phyloP scores from a whole-genome alignment of 2,113 vertebrate species.

The Hymenochirus boettgeri region DNA sequence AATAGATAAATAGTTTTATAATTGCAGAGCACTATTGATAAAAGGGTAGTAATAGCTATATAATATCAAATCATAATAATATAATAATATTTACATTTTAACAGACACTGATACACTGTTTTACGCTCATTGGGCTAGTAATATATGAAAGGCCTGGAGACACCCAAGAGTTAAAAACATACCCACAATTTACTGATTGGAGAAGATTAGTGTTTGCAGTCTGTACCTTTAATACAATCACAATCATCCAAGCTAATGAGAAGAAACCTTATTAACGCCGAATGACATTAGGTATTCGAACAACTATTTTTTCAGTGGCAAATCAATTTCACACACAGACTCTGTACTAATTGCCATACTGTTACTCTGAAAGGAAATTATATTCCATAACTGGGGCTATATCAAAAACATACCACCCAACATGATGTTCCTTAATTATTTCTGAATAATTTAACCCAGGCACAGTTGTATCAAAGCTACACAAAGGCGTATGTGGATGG shows the following conservation, averaged over 20 bases:
- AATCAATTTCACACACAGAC: constrained; percentile 43
- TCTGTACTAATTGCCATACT: constrained; percentile 37
- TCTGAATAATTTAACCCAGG: constrained; percentile 41
- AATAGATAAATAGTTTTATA: too few species aligned
- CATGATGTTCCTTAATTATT: constrained; percentile 39
- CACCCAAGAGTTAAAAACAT: too few species aligned
- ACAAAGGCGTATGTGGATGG: constrained; percentile 23
- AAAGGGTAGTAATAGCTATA: too few species aligned
- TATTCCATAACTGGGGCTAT: constrained; percentile 38
- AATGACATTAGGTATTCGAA: constrained; percentile 35
- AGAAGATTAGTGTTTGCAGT: neutral
- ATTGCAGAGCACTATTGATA: too few species aligned
- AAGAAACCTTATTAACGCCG: constrained; percentile 37
- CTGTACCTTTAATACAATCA: constrained; percentile 26
- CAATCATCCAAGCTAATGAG: constrained; percentile 27
- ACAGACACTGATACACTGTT: too few species aligned
- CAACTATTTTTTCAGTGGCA: constrained; percentile 35
- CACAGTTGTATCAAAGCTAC: constrained; percentile 34
- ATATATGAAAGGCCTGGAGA: too few species aligned
- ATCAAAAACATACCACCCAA: constrained; percentile 39
- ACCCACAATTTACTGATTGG: too few species aligned
- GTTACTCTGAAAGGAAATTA: constrained; percentile 39
- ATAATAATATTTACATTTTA: too few species aligned
- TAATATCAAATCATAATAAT: too few species aligned
- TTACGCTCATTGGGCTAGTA: too few species aligned